Evolutionary conservation across 2,888 invertebrate genomes (phyloP).

Genomic region (Amiota communis): DNA sequence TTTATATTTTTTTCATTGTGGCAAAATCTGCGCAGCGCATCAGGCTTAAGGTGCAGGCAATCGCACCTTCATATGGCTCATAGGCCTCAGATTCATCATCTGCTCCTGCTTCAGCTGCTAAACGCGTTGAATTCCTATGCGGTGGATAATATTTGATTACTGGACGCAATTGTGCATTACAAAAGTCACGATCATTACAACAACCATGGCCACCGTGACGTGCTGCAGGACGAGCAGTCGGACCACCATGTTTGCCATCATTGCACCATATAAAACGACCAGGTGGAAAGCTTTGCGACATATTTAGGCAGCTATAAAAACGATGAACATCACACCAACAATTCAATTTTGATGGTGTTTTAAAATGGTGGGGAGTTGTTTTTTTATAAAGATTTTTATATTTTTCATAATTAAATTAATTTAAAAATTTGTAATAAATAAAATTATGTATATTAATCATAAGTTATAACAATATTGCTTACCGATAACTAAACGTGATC

Average conservation of each 20-base stretch:
- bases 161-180: slow-evolving; percentile 74
- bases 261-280: slow-evolving; percentile 73
- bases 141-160: slow-evolving; percentile 64
- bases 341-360: slow-evolving; percentile 23
- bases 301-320: slow-evolving; percentile 69
- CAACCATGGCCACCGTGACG: slow-evolving; percentile 70
- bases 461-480: slow-evolving; percentile 69
- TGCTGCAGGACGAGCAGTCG: slow-evolving; percentile 70
- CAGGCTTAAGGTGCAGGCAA: slow-evolving; percentile 22
- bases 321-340: slow-evolving; percentile 7
- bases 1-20: slow-evolving; percentile 13
- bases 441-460: not conserved
- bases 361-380: slow-evolving; percentile 21
- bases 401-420: slow-evolving; percentile 22
- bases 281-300: slow-evolving; percentile 71
- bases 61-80: slow-evolving; percentile 61
- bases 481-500: slow-evolving; percentile 83
- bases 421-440: slow-evolving; percentile 22
- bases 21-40: slow-evolving; percentile 13
- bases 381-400: slow-evolving; percentile 25
- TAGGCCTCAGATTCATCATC: slow-evolving; percentile 5
- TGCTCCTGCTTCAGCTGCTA: slow-evolving; percentile 32
- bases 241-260: slow-evolving; percentile 68
- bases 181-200: slow-evolving; percentile 71
- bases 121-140: not conserved